phyloP scores from a whole-genome alignment of 2,113 vertebrate species.

The Caloenas nicobarica region DNA sequence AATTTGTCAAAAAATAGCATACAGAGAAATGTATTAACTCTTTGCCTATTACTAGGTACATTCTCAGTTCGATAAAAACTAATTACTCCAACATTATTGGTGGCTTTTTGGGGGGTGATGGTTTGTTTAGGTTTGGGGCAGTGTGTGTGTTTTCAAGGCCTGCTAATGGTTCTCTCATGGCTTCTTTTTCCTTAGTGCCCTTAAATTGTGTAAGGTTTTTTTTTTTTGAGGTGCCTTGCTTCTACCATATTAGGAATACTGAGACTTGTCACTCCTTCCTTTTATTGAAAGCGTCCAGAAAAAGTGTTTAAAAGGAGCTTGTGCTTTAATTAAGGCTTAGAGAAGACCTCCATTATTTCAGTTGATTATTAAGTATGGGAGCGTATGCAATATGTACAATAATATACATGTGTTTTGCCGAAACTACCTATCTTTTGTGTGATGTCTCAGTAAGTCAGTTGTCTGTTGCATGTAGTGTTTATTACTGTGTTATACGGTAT shows the following conservation, averaged over 20 bases:
- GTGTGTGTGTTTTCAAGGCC: not conserved
- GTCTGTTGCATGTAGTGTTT: not conserved
- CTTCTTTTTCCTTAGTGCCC: not conserved
- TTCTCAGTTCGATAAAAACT: not conserved
- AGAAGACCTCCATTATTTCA: not conserved
- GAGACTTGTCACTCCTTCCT: not conserved
- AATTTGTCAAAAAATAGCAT: not conserved
- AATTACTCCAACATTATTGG: not conserved
- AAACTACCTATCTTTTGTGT: not conserved
- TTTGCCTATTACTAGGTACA: not conserved
- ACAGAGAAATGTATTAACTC: not conserved
- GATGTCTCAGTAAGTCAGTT: not conserved
- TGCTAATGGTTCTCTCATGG: not conserved
- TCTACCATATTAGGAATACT: not conserved
- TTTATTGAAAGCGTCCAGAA: not conserved
- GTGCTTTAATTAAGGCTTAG: not conserved
- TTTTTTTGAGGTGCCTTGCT: not conserved
- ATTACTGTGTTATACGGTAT: not conserved
- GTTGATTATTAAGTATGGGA: not conserved
- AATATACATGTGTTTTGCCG: not conserved
- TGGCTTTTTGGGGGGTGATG: not conserved
- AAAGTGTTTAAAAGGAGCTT: not conserved
- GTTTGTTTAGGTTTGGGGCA: not conserved
- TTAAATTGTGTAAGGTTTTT: not conserved
- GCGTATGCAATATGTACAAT: not conserved